These are phyloP conservation scores for Tipula unca DNA, from an alignment of 2,888 invertebrate species.

Conservation along the genomic window DNA sequence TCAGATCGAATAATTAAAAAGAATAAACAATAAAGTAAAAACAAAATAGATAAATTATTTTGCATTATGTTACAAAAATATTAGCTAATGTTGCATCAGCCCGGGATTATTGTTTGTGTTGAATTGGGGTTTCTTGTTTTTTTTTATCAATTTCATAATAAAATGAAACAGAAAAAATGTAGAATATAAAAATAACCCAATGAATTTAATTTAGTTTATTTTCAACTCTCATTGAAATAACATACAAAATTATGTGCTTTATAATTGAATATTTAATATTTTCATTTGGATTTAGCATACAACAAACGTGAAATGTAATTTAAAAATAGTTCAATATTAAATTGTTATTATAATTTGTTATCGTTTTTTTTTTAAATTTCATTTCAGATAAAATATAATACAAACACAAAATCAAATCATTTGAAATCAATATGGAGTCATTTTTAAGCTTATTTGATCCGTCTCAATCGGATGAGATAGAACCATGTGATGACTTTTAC, in stretches of 20 bases:
- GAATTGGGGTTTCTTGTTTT: background rate
- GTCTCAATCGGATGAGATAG: slow-evolving; percentile 36
- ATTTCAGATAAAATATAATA: background rate
- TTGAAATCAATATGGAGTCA: slow-evolving; percentile 56
- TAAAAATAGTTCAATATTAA: background rate
- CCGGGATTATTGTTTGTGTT: background rate
- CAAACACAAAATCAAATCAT: background rate
- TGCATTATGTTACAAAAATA: background rate
- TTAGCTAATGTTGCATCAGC: background rate
- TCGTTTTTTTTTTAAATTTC: background rate
- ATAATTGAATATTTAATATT: background rate
- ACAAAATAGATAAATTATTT: background rate
- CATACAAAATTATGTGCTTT: background rate
- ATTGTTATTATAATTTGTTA: background rate
- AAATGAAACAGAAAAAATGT: background rate
- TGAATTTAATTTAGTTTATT: background rate
- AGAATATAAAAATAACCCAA: background rate
- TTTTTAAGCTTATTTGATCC: slow-evolving; percentile 77
- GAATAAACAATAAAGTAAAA: background rate
- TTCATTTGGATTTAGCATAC: background rate
- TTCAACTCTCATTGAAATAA: background rate
- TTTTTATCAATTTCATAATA: background rate
- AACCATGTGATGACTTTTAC: slow-evolving; percentile 24
- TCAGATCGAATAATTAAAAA: background rate
- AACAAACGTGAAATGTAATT: background rate